Base-by-base conservation (phyloP, 1,140 invertebrate species). In the Coptotermes formosanus region DNA sequence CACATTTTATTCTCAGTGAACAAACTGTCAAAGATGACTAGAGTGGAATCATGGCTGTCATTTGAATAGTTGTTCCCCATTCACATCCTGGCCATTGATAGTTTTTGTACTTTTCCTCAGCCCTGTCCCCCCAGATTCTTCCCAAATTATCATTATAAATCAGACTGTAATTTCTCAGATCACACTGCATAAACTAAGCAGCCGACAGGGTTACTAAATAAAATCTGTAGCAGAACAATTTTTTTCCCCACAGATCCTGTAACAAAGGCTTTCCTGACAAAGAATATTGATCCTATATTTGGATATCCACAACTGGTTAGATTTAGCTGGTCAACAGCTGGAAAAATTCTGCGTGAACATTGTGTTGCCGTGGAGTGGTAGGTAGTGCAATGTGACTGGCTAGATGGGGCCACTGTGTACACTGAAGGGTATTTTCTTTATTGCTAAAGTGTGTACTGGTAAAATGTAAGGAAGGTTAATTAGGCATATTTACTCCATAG, bases 281-380 rank as follows among this genome's bases (percentile, higher is more conserved):
- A 96, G 4, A 94, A 95, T 89, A 93, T 98, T 82, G 97, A 99
- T 91, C 93, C 93, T 52, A 94, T 99, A 0, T 99, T 99, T 93
- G 99, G 99, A 8, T 99, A 97, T 91, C 97, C 98, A 0, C 93
- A 96, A 48, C 92, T 99, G n/a, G 98, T 99, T 0, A 92, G 99
- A 85, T 99, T 99, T 89, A 99, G 98, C 91, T 99, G 99, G 99
- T 98, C 97, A 7, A 99, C 99, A 0, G 96, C 98, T 0, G 94
- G 95, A 84, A 94, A 94, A 55, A 94, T 98, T 84, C 88, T 99
- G 21, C 93, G 97, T 88, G 93, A 95, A 38, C 93, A 95, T 84
- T 95, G 96, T 12, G 92, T 93, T 83, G 91, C 92, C 69, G 94
- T 98, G 85, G 94, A 97, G 89, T 97, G 97, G 93, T 93, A 90